phyloP scores from a whole-genome alignment of 2,888 invertebrate species.

The Phengaris alcon region DNA sequence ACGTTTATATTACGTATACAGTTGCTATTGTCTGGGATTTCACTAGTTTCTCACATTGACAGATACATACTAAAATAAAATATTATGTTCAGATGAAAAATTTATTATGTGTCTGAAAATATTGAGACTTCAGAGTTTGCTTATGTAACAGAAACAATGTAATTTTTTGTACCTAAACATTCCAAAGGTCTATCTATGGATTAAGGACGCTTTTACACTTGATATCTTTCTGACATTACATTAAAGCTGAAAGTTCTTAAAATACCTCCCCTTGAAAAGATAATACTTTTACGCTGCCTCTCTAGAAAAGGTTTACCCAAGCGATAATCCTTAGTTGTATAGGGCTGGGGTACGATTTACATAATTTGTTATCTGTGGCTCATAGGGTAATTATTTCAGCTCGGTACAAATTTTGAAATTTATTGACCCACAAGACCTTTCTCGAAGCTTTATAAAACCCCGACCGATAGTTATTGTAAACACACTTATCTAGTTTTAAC shows the following conservation, averaged over 20 bases:
- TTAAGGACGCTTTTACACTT: too few relatives aligned
- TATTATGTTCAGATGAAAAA: neutral
- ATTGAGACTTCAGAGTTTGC: neutral
- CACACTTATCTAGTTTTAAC: neutral
- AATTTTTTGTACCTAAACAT: too few relatives aligned
- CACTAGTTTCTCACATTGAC: conserved; percentile 14
- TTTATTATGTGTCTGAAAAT: neutral
- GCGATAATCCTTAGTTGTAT: neutral
- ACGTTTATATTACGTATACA: conserved; percentile 4
- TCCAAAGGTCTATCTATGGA: too few relatives aligned
- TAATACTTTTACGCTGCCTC: conserved; percentile 1
- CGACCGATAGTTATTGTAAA: neutral
- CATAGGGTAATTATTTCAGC: neutral
- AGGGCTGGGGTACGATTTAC: neutral
- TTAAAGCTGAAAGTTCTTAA: neutral
- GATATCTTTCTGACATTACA: too few relatives aligned
- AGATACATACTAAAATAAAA: neutral
- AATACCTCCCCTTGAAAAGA: neutral
- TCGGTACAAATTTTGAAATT: conserved; percentile 5
- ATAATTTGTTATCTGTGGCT: neutral
- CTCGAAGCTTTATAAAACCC: neutral
- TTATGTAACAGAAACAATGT: neutral
- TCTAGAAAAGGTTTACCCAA: conserved; percentile 1
- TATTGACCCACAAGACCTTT: neutral
- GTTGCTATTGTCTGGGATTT: conserved; percentile 9